Evolutionary conservation across 2,888 invertebrate species (phyloP).

Genomic region (Ochropleura leucogaster): DNA sequence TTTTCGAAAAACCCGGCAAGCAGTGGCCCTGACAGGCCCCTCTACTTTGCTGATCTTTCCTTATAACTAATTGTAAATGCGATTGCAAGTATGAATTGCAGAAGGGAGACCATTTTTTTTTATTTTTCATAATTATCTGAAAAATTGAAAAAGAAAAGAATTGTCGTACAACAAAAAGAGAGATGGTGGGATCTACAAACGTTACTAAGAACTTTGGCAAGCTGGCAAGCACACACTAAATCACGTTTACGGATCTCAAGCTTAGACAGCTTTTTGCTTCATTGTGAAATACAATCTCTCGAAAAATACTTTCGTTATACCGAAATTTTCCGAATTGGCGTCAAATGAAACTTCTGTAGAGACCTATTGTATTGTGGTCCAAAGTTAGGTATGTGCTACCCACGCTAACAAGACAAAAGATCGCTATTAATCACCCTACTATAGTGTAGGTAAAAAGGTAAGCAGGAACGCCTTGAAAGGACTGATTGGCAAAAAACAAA

Average conservation of each 20-base stretch:
- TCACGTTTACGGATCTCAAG: background rate
- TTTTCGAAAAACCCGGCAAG: no score
- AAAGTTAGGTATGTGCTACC: constrained; percentile 46
- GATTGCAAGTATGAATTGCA: no score
- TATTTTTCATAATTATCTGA: no score
- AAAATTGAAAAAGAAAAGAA: no score
- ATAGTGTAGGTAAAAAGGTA: constrained; percentile 34
- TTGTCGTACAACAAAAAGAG: no score
- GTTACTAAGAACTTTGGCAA: no score
- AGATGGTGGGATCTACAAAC: no score
- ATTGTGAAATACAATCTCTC: no score
- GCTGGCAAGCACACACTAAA: background rate
- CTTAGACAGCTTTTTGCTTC: background rate
- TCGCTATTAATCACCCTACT: constrained; percentile 67
- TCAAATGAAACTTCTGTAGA: constrained; percentile 36
- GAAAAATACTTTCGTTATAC: background rate
- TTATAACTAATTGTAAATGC: no score
- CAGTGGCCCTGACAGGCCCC: no score
- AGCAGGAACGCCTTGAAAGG: constrained; percentile 10
- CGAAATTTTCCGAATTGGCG: background rate
- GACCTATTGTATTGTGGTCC: background rate
- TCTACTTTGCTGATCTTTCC: no score
- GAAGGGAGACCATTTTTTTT: no score
- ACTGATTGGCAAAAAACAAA: constrained; percentile 36
- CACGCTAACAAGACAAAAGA: constrained; percentile 65